phyloP scores from a whole-genome alignment of 2,797 vertebrate genomes.

The Sebastes cheni region DNA sequence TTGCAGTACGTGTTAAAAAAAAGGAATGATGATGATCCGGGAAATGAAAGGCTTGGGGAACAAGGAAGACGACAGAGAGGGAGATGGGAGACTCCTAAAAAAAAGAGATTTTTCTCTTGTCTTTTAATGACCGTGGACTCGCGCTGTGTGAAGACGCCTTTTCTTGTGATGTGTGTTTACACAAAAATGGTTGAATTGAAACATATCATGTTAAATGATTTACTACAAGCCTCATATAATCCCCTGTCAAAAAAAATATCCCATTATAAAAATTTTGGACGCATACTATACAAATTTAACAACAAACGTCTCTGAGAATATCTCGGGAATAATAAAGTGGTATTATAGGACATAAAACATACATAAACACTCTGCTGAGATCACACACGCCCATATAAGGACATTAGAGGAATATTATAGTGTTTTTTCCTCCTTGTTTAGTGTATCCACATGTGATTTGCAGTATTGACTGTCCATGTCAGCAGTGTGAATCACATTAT shows the following conservation, averaged over 20 bases:
- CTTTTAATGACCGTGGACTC: constrained; percentile 30
- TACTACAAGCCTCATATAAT: constrained; percentile 26
- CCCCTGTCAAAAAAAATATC: constrained; percentile 2
- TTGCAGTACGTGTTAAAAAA: constrained; percentile 24
- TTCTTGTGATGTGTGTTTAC: constrained; percentile 40
- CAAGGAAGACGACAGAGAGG: constrained; percentile 11
- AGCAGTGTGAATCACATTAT: constrained; percentile 32
- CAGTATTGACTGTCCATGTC: constrained; percentile 12
- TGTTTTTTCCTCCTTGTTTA: not conserved
- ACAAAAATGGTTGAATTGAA: constrained; percentile 41
- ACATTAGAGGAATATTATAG: not conserved
- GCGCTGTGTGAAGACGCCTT: constrained; percentile 16
- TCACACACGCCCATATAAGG: not conserved
- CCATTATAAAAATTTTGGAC: constrained; percentile 4
- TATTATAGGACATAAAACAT: not conserved
- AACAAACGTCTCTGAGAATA: not conserved
- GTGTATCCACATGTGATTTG: not conserved
- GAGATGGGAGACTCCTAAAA: constrained; percentile 21
- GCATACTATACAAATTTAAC: constrained; percentile 4
- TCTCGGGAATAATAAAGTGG: not conserved
- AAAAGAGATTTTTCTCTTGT: constrained; percentile 18
- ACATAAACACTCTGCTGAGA: not conserved
- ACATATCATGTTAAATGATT: constrained; percentile 50
- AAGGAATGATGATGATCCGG: constrained; percentile 5
- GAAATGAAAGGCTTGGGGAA: constrained; percentile 54